Conservation (phyloP, 2,113 vertebrate genomes). For the Glaucidium brasilianum region DNA sequence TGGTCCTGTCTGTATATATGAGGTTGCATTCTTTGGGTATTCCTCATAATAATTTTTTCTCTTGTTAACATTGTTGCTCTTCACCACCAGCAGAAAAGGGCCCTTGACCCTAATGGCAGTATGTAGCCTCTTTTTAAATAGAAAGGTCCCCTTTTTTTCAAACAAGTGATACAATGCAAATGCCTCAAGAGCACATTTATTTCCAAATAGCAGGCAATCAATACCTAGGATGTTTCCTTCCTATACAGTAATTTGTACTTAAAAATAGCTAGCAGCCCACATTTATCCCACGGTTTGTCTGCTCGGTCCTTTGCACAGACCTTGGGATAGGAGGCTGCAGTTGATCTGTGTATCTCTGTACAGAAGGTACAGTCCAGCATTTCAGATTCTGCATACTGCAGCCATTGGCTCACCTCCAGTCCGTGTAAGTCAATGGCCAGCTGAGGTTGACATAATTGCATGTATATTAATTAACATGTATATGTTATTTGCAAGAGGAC, state of each 20-base stretch:
- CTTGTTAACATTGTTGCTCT: fast-evolving
- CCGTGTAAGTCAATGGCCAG: fast-evolving
- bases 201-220: neutral
- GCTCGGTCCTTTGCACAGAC: neutral
- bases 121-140: neutral
- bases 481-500: neutral
- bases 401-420: neutral
- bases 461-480: neutral
- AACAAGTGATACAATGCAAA: fast-evolving
- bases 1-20: neutral
- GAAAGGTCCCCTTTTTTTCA: neutral
- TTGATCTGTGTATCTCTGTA: fast-evolving
- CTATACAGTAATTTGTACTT: fast-evolving
- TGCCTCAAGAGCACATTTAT: neutral
- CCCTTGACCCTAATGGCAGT: fast-evolving
- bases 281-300: fast-evolving
- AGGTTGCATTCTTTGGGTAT: neutral
- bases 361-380: fast-evolving
- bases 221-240: neutral
- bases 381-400: neutral
- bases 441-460: neutral
- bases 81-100: neutral
- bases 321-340: neutral
- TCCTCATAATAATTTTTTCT: neutral
- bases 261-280: fast-evolving